Base-by-base conservation (phyloP, 2,797 vertebrate genomes). In the Crocidura indochinensis region DNA sequence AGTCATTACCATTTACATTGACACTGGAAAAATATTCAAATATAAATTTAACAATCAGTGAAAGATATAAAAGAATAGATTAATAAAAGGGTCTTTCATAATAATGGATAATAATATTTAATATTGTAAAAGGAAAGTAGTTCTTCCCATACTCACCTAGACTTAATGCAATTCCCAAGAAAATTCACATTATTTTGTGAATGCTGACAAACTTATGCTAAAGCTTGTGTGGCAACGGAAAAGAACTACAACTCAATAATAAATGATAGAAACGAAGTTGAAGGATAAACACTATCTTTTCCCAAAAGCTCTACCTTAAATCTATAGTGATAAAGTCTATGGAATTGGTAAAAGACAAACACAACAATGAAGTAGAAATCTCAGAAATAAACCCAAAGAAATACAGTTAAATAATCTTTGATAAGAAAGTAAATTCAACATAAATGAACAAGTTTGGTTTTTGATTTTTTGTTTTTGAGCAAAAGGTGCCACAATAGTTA, bases 321-420 rank as follows among this genome's bases (percentile, higher is more conserved):
- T 4, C 3, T 76, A 82, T 14, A 86, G 15, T 51, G 80, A 91
- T 62, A 12, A 56, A 89, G 69, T 38, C 22, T 71, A 10, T 79
- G 62, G 9, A n/a, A 38, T 60, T 46, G n/a, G 60, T 31, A 4
- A 82, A 86, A 65, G 20, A 72, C 8, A 60, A 64, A 71, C 4
- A 51, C 6, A 56, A 46, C 60, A 72, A 31, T 10, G 14, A 10
- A 56, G 75, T 11, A 74, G 11, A 79, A 82, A 10, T 10, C 8
- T 38, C 64, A 86, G 47, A 87, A 77, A 78, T 20, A 29, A n/a
- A 22, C 14, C n/a, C 8, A 29, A 1, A 72, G 15, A 71, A 92
- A 76, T 74, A 67, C 9, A 88, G 38, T 68, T 44, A 87, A 87
- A 17, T 91, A 31, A 73, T 74, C n/a, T 87, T 81, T 87, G 47